Base-by-base conservation (phyloP, 1,140 invertebrate genomes). In the Charaxes varanes region DNA sequence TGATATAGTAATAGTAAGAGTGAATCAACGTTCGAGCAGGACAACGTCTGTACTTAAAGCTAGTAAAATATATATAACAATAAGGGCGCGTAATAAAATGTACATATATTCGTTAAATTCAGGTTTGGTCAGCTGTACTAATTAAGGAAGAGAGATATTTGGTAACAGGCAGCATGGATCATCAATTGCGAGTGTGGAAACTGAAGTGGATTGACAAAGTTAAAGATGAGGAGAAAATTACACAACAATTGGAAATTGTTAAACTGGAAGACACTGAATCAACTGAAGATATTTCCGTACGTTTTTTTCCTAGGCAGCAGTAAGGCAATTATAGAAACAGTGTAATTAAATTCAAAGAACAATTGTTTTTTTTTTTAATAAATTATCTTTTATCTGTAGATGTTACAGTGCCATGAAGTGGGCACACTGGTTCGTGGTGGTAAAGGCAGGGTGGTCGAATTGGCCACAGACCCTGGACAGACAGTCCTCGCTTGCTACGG, bases 61-160 rank as follows among this genome's bases (percentile, higher is more conserved):
- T n/a, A n/a, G n/a, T n/a, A n/a, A n/a, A n/a, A n/a, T n/a, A n/a
- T n/a, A n/a, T n/a, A n/a, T n/a, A n/a, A n/a, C n/a, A n/a, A n/a
- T n/a, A n/a, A n/a, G n/a, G n/a, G n/a, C n/a, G n/a, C n/a, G n/a
- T n/a, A n/a, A n/a, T n/a, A n/a, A n/a, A n/a, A n/a, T n/a, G n/a
- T n/a, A n/a, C n/a, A n/a, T n/a, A n/a, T n/a, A n/a, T n/a, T n/a
- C 2, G 27, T 53, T 12, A 7, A 38, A 41, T 78, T 19, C 48
- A 94, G 93, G 89, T 99, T 14, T 98, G 95, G 92, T 88, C 90
- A 46, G 88, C 97, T 58, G 87, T 88, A n/a, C 71, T 99, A 15
- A 66, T 93, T 12, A 92, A 92, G 65, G 82, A 94, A 51, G 93
- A 94, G 52, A 87, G 89, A 46, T 91, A 94, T 64, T 85, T 99